phyloP scores from a whole-genome alignment of 30 jellyfish, hydroid and myxozoan genomes.

The Chrysaora quinquecirrha region DNA sequence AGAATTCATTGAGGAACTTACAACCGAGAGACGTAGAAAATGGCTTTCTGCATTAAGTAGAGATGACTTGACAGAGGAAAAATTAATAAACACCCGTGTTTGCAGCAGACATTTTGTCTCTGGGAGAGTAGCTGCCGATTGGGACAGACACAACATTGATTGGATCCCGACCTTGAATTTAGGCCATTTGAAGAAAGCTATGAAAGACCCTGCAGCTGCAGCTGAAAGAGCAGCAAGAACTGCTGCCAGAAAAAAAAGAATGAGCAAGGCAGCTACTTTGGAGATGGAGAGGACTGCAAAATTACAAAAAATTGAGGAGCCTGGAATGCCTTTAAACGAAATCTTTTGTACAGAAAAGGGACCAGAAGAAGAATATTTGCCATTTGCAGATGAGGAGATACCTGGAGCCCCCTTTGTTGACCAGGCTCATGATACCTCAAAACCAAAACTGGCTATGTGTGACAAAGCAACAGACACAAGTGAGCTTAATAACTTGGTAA shows the following conservation, averaged over 20 bases:
- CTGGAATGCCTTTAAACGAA: background rate
- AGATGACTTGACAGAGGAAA: background rate
- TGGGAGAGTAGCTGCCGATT: slow-evolving; percentile 7
- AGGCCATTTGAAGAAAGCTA: background rate
- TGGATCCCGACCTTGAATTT: background rate
- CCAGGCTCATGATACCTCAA: background rate
- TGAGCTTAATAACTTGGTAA: background rate
- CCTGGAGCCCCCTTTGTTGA: background rate
- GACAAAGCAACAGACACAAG: background rate
- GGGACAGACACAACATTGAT: background rate
- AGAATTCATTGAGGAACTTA: background rate
- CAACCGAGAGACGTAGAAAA: slow-evolving; percentile 14
- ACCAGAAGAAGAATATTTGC: too few species aligned
- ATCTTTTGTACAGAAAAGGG: too few species aligned
- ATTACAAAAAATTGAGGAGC: background rate
- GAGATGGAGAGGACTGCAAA: slow-evolving; percentile 5
- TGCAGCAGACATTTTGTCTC: slow-evolving; percentile 7
- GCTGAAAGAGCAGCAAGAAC: slow-evolving; percentile 19
- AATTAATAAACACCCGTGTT: background rate
- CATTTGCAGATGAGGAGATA: background rate
- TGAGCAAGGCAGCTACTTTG: background rate
- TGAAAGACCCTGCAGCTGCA: background rate
- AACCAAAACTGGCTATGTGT: background rate
- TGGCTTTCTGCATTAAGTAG: slow-evolving; percentile 3
- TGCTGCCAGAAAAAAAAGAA: background rate